A percentile compares a stretch with the other conserved stretches of the same genome.
Conservation (phyloP, 1,140 invertebrate species). For the Orchesella cincta region DNA sequence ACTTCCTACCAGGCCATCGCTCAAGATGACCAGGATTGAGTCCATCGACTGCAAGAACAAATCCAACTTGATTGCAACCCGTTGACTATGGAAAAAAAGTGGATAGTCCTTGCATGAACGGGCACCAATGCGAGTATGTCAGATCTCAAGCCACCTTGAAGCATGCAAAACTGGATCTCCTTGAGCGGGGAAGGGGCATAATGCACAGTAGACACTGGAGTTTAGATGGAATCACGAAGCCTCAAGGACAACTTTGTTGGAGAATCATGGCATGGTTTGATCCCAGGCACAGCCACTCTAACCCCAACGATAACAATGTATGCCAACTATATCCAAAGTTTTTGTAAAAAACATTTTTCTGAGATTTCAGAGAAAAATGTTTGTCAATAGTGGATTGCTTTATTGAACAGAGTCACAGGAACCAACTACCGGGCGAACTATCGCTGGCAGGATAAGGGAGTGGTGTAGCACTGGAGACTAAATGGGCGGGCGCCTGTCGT, state of each 20-base stretch:
- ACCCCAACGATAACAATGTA: not conserved
- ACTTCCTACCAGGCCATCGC: not conserved
- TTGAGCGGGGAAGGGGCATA: not conserved
- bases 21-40: not conserved
- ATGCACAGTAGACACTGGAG: not conserved
- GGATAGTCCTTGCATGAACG: not conserved
- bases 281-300: not conserved
- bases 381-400: no score
- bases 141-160: constrained; percentile 17
- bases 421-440: not conserved
- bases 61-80: not conserved
- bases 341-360: no score
- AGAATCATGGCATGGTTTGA: constrained; percentile 19
- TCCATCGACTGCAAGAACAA: not conserved
- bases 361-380: no score
- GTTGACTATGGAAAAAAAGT: not conserved
- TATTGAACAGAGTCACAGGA: no score
- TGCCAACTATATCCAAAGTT: no score
- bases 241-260: not conserved
- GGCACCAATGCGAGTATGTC: not conserved
- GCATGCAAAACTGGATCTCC: not conserved
- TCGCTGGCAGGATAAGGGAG: not conserved
- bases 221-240: not conserved
- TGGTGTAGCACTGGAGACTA: constrained; percentile 4
- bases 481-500: constrained; percentile 9